phyloP scores from a whole-genome alignment of 30 jellyfish, hydroid and myxozoan species.

The Phacellophora camtschatica region DNA sequence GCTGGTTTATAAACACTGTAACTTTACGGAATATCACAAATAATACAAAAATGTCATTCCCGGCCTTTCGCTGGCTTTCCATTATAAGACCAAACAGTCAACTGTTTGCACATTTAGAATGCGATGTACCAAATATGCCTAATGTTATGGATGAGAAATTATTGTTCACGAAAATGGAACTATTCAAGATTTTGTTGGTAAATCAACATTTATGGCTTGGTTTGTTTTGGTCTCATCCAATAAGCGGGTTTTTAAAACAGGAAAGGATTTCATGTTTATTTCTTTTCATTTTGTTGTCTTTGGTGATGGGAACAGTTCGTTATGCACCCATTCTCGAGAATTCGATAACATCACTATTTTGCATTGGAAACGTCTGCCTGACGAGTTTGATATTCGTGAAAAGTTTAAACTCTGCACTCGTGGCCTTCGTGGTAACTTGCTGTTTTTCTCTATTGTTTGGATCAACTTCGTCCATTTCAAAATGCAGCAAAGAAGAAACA shows the following conservation, averaged over 20 bases:
- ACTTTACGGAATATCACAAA: not conserved
- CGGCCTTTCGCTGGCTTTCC: slow-evolving; percentile 28
- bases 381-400: not conserved
- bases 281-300: not conserved
- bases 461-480: not conserved
- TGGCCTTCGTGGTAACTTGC: not conserved
- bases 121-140: not conserved
- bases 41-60: not conserved
- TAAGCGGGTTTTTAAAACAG: slow-evolving; percentile 14
- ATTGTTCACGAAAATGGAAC: not conserved
- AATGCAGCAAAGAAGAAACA: not conserved
- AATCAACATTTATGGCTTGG: slow-evolving; percentile 47
- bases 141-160: not conserved
- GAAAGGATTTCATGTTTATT: not conserved
- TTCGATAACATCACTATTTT: not conserved
- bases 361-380: not conserved
- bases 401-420: not conserved
- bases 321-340: not conserved
- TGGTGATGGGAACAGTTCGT: not conserved
- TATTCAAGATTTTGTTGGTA: not conserved
- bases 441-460: not conserved
- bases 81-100: not conserved
- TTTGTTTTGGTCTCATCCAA: not conserved
- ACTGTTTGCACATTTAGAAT: not conserved
- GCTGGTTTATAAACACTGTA: slow-evolving; percentile 30